A percentile compares a stretch with the other conserved stretches of the same genome.
Conservation (phyloP, 2,113 vertebrate genomes). For the Sisor rabdophorus region DNA sequence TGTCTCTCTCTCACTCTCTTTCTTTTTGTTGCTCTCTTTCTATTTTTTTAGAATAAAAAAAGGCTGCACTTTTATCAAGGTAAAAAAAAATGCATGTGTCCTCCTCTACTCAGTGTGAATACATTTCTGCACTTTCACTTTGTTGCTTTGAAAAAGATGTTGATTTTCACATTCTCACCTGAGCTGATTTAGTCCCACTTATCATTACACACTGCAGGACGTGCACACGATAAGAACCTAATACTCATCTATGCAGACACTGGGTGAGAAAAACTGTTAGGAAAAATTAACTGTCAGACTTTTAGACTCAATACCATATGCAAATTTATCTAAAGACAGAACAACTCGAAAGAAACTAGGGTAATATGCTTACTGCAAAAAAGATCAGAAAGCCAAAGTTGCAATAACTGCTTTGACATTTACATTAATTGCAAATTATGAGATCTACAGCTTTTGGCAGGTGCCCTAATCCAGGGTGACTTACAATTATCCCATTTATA, state of each 20-base stretch:
- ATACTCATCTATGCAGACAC: neutral
- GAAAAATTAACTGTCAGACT: neutral
- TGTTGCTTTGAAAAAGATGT: constrained; percentile 47
- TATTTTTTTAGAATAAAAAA: constrained; percentile 1
- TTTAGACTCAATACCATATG: neutral
- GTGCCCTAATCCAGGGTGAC: no score
- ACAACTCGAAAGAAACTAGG: neutral
- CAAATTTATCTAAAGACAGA: neutral
- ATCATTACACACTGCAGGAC: neutral
- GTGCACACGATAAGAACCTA: neutral
- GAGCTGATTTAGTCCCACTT: neutral
- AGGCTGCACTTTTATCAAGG: constrained; percentile 2
- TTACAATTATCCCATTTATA: no score
- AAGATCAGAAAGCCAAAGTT: constrained; percentile 8
- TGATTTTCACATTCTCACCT: constrained; percentile 52
- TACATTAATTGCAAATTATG: no score
- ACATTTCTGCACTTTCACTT: neutral
- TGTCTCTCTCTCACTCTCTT: neutral
- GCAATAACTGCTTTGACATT: neutral
- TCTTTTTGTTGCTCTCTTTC: constrained; percentile 2
- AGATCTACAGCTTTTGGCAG: no score
- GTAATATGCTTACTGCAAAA: neutral
- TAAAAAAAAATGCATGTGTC: neutral
- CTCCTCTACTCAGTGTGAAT: constrained; percentile 5
- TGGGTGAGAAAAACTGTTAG: neutral